These are phyloP conservation scores for Mycetomoellerius zeteki DNA, from an alignment of 1,140 invertebrate species.

Conservation along the genomic window DNA sequence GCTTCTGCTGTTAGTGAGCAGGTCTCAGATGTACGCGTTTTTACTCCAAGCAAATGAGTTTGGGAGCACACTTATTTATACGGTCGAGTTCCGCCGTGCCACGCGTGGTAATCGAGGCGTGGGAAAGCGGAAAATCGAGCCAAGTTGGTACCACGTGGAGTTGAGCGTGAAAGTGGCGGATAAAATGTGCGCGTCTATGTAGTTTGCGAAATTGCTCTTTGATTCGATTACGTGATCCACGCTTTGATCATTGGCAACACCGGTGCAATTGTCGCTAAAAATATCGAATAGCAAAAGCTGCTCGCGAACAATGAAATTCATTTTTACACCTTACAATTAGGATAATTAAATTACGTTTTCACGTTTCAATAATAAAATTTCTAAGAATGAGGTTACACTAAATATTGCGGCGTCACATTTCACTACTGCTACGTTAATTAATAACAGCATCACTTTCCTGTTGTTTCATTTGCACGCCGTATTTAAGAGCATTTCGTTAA, in stretches of 20 bases:
- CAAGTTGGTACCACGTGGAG: not conserved
- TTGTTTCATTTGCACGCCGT: not conserved
- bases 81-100: constrained; percentile 33
- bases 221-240: not conserved
- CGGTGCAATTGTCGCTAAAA: not conserved
- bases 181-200: constrained; percentile 1
- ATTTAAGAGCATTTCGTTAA: not conserved
- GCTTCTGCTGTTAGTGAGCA: not conserved
- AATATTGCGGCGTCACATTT: constrained; percentile 21
- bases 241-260: constrained; percentile 14
- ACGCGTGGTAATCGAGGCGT: constrained; percentile 39
- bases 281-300: not conserved
- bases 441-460: constrained; percentile 24
- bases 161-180: not conserved
- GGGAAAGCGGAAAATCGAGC: constrained; percentile 44
- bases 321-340: not conserved
- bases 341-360: not conserved
- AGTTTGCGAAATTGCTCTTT: not conserved
- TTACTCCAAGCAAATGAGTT: constrained; percentile 26
- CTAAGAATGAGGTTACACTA: constrained; percentile 2
- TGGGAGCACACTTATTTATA: constrained; percentile 41
- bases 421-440: constrained; percentile 1
- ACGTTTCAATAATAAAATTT: constrained; percentile 17
- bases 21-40: constrained; percentile 11
- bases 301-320: not conserved